Conservation (phyloP, 2,797 vertebrate genomes). For the Bovichtus diacanthus region DNA sequence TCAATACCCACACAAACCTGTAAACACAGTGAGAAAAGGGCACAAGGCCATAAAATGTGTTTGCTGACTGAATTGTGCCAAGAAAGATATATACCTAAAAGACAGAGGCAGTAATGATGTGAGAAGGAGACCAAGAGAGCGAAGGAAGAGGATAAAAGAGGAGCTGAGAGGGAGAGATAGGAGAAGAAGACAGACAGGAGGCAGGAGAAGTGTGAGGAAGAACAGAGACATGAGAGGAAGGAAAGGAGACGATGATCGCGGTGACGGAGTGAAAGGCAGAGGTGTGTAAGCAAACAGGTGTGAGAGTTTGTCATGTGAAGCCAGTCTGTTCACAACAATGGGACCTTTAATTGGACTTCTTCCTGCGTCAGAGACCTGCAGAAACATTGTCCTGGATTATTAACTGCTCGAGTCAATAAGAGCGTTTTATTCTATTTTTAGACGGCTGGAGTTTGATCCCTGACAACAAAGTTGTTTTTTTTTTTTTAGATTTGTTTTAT, state of each 20-base stretch:
- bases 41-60: slow-evolving; percentile 77
- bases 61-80: slow-evolving; percentile 63
- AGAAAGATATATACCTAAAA: slow-evolving; percentile 69
- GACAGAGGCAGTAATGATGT: slow-evolving; percentile 39
- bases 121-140: slow-evolving; percentile 43
- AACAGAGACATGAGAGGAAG: slow-evolving; percentile 20
- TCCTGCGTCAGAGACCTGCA: slow-evolving; percentile 59
- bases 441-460: slow-evolving; percentile 46
- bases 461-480: slow-evolving; percentile 53
- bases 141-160: slow-evolving; percentile 39
- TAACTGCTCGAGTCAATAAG: slow-evolving; percentile 50
- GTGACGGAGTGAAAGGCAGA: slow-evolving; percentile 33
- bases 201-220: slow-evolving; percentile 26
- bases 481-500: slow-evolving; percentile 58
- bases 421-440: slow-evolving; percentile 51
- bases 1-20: slow-evolving; percentile 80
- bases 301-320: slow-evolving; percentile 36
- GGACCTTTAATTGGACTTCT: slow-evolving; percentile 55
- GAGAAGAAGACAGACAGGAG: slow-evolving; percentile 21
- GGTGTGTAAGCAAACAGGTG: slow-evolving; percentile 17
- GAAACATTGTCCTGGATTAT: slow-evolving; percentile 59
- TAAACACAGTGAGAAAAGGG: slow-evolving; percentile 75
- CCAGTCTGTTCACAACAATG: slow-evolving; percentile 39
- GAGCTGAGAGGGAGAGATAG: slow-evolving; percentile 16
- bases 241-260: slow-evolving; percentile 25